Evolutionary conservation across 2,797 vertebrate species (phyloP).

Genomic region (Syngnathus acus): DNA sequence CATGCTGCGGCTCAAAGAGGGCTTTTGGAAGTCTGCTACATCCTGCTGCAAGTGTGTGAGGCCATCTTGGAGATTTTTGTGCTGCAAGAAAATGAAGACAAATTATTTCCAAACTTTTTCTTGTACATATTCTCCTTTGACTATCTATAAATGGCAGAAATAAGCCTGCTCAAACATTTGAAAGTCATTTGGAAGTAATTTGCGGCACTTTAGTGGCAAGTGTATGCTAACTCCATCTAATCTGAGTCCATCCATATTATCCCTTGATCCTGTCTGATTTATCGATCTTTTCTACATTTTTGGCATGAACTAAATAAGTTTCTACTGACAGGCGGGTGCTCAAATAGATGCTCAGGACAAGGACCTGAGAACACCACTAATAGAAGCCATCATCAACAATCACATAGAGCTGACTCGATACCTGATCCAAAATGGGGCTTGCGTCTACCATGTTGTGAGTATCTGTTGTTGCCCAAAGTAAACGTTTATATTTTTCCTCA

Average conservation of each 20-base stretch:
- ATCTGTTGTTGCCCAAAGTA: background rate
- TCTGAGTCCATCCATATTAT: background rate
- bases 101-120: too few species aligned
- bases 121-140: too few species aligned
- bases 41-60: constrained; percentile 78
- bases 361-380: constrained; percentile 78
- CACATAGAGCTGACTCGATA: constrained; percentile 78
- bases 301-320: background rate
- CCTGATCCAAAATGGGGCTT: constrained; percentile 78
- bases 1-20: constrained; percentile 87
- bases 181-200: too few species aligned
- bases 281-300: background rate
- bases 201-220: too few species aligned
- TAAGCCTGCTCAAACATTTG: too few species aligned
- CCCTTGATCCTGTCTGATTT: too few species aligned
- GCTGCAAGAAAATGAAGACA: too few species aligned
- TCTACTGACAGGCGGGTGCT: constrained; percentile 75
- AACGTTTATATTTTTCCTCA: background rate
- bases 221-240: background rate
- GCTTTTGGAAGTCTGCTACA: constrained; percentile 82
- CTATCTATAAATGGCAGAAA: too few species aligned
- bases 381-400: constrained; percentile 86
- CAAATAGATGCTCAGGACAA: constrained; percentile 85
- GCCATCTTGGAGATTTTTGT: background rate
- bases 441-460: constrained; percentile 80